These are phyloP conservation scores for Ciconia maguari DNA, from an alignment of 2,113 vertebrate genomes.

Conservation along the genomic window DNA sequence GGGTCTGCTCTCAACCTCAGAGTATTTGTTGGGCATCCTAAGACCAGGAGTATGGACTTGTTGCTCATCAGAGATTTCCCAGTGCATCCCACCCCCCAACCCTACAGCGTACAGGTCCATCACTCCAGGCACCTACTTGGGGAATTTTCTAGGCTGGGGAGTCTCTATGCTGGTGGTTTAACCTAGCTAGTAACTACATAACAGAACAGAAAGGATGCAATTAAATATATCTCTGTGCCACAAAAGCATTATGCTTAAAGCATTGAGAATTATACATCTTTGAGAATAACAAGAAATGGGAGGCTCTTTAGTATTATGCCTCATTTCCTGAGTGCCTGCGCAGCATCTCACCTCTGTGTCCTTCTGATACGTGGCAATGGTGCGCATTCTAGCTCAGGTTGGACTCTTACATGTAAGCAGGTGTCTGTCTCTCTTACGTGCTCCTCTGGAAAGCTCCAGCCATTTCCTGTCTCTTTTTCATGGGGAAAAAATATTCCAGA, in stretches of 20 bases:
- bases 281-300: background rate
- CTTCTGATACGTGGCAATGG: background rate
- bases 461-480: background rate
- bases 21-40: background rate
- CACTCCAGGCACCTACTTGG: accelerated
- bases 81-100: background rate
- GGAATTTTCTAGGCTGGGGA: background rate
- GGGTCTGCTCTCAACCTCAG: background rate
- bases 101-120: background rate
- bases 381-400: background rate
- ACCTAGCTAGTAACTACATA: background rate
- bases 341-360: background rate
- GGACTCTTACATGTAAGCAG: background rate
- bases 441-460: background rate
- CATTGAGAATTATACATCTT: background rate
- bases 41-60: background rate
- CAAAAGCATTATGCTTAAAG: background rate
- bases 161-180: background rate
- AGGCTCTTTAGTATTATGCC: background rate
- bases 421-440: background rate
- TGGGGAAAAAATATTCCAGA: background rate
- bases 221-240: background rate
- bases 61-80: background rate
- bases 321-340: background rate
- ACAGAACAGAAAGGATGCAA: background rate